Evolutionary conservation across 2,113 vertebrate species (phyloP).

Genomic region (Notarius quadriscutis): DNA sequence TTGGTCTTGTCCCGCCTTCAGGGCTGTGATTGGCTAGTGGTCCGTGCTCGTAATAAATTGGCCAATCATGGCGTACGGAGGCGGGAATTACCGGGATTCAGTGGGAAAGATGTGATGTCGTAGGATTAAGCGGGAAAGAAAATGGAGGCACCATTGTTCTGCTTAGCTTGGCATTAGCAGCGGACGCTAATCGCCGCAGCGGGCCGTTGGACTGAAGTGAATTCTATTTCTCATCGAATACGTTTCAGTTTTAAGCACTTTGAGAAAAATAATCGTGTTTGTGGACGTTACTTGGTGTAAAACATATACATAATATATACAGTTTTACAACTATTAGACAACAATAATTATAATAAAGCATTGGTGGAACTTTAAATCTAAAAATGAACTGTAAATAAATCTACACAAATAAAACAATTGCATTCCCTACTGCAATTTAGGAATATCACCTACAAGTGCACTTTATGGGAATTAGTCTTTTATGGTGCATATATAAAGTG

Average conservation of each 20-base stretch:
- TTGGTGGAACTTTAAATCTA: background rate
- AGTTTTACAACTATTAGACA: background rate
- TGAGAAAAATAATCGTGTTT: background rate
- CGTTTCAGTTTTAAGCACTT: background rate
- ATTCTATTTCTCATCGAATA: background rate
- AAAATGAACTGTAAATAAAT: background rate
- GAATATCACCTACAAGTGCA: background rate
- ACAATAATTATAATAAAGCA: background rate
- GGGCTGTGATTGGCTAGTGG: background rate
- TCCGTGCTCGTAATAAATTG: background rate
- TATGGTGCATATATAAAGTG: background rate
- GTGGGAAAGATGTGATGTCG: conserved; percentile 49
- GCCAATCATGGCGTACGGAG: background rate
- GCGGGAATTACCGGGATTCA: conserved; percentile 50
- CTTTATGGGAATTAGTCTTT: background rate
- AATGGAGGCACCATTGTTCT: conserved; percentile 75
- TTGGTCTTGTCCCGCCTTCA: background rate
- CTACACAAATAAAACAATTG: background rate
- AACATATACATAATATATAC: background rate
- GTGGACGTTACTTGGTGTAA: background rate
- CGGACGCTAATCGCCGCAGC: no score
- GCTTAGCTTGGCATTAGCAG: conserved; percentile 19
- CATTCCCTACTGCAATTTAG: background rate
- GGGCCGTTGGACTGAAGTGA: background rate
- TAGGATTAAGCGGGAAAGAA: conserved; percentile 73